A percentile compares a stretch with the other conserved stretches of the same genome.
Evolutionary conservation across 2,797 vertebrate species (phyloP).

Genomic region (Pseudocheirus occidentalis): DNA sequence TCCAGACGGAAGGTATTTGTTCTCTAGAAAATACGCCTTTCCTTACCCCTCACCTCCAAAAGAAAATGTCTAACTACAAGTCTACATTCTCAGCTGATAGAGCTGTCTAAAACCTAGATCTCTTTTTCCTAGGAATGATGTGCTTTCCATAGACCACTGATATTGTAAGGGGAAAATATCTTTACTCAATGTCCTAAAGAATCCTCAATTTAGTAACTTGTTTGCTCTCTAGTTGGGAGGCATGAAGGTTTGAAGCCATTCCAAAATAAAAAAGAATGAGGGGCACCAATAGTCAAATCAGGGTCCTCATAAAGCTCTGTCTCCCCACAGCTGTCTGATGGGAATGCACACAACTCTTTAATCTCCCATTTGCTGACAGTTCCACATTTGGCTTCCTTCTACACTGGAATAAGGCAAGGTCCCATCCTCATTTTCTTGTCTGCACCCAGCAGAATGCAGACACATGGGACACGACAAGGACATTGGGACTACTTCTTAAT

Average conservation of each 20-base stretch:
- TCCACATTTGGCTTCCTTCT: slow-evolving; percentile 42
- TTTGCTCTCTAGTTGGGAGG: background rate
- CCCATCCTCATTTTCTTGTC: slow-evolving; percentile 6
- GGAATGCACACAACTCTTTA: background rate
- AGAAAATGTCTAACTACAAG: slow-evolving; percentile 16
- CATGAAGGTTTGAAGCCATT: background rate
- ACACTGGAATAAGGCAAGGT: slow-evolving; percentile 31
- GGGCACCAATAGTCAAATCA: background rate
- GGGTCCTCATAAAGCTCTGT: background rate
- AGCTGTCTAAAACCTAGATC: background rate
- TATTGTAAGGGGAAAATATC: background rate
- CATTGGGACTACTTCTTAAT: background rate
- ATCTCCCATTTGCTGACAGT: slow-evolving; percentile 60
- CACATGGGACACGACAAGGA: slow-evolving; percentile 48
- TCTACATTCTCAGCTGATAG: background rate
- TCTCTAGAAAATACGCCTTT: slow-evolving; percentile 2
- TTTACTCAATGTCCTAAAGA: background rate
- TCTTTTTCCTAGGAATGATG: slow-evolving; percentile 1
- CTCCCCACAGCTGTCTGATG: background rate
- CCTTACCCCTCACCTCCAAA: background rate
- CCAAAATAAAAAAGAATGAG: background rate
- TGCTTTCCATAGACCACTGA: background rate
- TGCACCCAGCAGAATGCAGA: slow-evolving; percentile 56
- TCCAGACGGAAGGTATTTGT: background rate
- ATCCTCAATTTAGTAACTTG: background rate